phyloP scores from a whole-genome alignment of 2,888 invertebrate genomes.

The Brenthis hecate region DNA sequence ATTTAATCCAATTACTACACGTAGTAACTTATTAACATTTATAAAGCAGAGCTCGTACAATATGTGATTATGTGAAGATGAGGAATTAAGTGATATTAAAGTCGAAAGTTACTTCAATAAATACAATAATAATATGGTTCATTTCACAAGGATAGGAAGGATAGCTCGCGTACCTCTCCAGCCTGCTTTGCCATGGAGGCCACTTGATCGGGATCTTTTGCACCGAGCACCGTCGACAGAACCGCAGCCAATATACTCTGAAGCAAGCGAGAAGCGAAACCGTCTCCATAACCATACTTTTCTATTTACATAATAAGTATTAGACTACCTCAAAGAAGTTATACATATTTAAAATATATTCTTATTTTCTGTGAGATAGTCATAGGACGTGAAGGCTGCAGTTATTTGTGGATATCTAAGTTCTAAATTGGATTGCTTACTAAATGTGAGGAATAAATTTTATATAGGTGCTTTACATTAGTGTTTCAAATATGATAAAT shows the following conservation, averaged over 20 bases:
- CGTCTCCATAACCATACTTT: slow-evolving; percentile 79
- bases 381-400: slow-evolving; percentile 59
- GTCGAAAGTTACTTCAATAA: neutral
- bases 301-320: slow-evolving; percentile 71
- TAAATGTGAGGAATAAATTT: slow-evolving; percentile 68
- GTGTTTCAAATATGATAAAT: slow-evolving; percentile 47
- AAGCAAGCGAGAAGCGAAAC: slow-evolving; percentile 84
- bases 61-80: no score
- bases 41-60: no score
- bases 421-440: slow-evolving; percentile 57
- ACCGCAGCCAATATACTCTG: slow-evolving; percentile 96
- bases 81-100: no score
- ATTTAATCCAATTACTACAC: neutral
- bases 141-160: slow-evolving; percentile 66
- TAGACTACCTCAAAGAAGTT: slow-evolving; percentile 63
- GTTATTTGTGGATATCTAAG: slow-evolving; percentile 64
- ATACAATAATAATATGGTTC: neutral
- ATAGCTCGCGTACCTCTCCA: slow-evolving; percentile 91
- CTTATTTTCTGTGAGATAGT: slow-evolving; percentile 59
- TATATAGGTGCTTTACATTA: slow-evolving; percentile 68
- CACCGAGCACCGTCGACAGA: slow-evolving; percentile 94
- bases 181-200: slow-evolving; percentile 97
- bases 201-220: slow-evolving; percentile 95
- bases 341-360: neutral
- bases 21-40: no score